Evolutionary conservation across 2,113 vertebrate genomes (phyloP).

Genomic region (Mus spicilegus): DNA sequence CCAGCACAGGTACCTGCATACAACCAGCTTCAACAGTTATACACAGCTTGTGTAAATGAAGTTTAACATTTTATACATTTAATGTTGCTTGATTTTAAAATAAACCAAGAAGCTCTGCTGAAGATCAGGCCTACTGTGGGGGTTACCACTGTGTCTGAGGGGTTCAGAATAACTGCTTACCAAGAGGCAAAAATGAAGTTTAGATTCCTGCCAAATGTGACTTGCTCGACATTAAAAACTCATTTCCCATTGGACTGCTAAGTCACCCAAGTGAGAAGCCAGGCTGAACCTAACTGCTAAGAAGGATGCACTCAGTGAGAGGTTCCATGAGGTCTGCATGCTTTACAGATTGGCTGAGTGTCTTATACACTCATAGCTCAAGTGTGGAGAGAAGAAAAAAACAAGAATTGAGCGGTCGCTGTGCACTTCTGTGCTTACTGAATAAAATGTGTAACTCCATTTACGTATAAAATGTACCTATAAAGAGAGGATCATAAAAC

Average conservation of each 20-base stretch:
- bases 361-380: slow-evolving; percentile 14
- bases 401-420: not conserved
- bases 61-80: slow-evolving; percentile 34
- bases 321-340: slow-evolving; percentile 22
- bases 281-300: not conserved
- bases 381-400: slow-evolving; percentile 32
- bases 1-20: not conserved
- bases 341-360: slow-evolving; percentile 18
- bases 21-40: not conserved
- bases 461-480: slow-evolving; percentile 46
- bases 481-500: not conserved
- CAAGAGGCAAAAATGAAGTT: slow-evolving; percentile 60
- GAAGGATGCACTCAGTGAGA: not conserved
- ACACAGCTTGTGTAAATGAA: slow-evolving; percentile 2
- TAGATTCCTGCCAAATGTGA: not conserved
- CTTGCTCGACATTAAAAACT: not conserved
- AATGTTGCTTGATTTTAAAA: slow-evolving; percentile 32
- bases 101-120: slow-evolving; percentile 32
- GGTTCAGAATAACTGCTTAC: slow-evolving; percentile 29
- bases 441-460: slow-evolving; percentile 13
- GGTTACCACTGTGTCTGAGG: not conserved
- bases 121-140: slow-evolving; percentile 20
- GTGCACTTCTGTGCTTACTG: slow-evolving; percentile 23
- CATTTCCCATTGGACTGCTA: not conserved
- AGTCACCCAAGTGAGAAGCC: not conserved